Evolutionary conservation across 2,113 vertebrate genomes (phyloP), one percentile per base, ranked within the genome.

Genomic region (Sarotherodon lohbergeri): DNA sequence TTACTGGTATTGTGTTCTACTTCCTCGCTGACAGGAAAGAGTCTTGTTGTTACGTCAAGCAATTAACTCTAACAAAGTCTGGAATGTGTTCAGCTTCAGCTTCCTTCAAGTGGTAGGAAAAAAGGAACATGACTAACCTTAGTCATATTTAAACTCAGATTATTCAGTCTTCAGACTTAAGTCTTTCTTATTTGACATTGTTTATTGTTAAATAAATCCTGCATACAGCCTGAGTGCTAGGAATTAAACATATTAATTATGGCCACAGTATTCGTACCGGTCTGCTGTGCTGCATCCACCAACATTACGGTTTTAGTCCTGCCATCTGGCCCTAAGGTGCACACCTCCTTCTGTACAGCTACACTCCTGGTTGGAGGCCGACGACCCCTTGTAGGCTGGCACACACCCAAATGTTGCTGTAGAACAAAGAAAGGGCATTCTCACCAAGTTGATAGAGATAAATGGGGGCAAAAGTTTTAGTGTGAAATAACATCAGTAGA

Each of bases 261-360:
- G 41, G 22, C 3, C 3, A 1, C 19, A 8, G 4, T 11, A 32
- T 82, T 86, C 71, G 86, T 92, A 99, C 99, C 99, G 0, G 99
- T 99, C 93, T 99, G 99, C 91, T 99, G 99, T 19, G 98, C 98
- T 22, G 99, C 99, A 87, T 99, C 99, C 90, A 99, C 98, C 89
- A 99, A 95, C 88, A 99, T 96, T 84, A 99, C 97, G 6, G 98
- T 98, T 95, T 98, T 99, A 79, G 97, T 97, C 88, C 97, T 96
- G 66, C 96, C 97, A 91, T 99, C 98, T 34, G 97, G 98, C 68
- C 98, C 98, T 16, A 97, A 92, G 17, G 97, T 97, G 87, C 96
- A 97, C n/a, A 98, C 97, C 94, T 99, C 99, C 94, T 99, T 99
- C 91, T 99, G 99, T 80, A 97, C 97, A 17, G 98, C 98, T 1